phyloP scores from a whole-genome alignment of 2,113 vertebrate species.

The Cryptomyrus ogoouensis region DNA sequence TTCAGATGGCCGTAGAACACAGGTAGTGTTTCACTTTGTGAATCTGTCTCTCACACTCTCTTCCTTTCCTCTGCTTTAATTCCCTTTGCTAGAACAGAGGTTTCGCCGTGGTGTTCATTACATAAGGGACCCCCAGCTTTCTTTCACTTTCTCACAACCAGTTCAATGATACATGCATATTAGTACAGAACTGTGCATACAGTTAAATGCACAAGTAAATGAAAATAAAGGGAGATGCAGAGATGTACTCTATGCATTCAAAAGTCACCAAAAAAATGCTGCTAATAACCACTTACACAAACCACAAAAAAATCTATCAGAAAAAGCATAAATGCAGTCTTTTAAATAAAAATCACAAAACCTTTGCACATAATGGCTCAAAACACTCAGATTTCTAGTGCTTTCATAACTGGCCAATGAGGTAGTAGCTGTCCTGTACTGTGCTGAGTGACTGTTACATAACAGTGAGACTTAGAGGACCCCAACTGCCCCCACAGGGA shows the following conservation, averaged over 20 bases:
- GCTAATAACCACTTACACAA: neutral
- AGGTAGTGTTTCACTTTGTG: neutral
- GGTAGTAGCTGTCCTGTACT: conserved; percentile 18
- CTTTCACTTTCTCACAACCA: neutral
- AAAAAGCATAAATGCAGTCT: neutral
- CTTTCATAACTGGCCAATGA: neutral
- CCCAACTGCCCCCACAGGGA: conserved; percentile 10
- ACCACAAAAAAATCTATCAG: conserved; percentile 12
- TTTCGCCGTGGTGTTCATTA: neutral
- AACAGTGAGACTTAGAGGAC: conserved; percentile 14
- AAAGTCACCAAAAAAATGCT: neutral
- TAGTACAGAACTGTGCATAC: neutral
- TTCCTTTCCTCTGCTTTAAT: neutral
- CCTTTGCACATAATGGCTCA: neutral
- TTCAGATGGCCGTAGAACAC: neutral
- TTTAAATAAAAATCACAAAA: neutral
- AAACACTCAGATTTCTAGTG: neutral
- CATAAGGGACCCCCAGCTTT: neutral
- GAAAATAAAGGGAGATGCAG: neutral
- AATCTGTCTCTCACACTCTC: neutral
- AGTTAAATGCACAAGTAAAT: neutral
- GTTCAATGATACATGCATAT: neutral
- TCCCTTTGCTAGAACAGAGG: neutral
- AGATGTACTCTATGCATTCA: neutral
- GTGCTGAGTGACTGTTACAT: conserved; percentile 24